Percentiles rank a stretch among this genome's conserved stretches.
phyloP scores from a whole-genome alignment of 2,888 invertebrate species.

The Coenonympha arcania region DNA sequence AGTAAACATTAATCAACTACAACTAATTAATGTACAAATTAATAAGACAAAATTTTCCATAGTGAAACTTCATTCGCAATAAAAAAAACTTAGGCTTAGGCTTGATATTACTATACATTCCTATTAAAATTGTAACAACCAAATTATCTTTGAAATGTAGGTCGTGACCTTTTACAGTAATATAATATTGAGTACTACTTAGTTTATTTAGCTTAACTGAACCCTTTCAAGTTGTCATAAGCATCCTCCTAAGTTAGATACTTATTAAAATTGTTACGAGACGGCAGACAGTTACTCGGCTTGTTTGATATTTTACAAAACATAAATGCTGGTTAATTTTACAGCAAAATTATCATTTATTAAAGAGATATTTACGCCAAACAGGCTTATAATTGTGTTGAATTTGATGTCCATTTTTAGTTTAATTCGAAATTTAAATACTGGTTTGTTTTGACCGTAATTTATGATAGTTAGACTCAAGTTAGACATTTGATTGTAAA shows the following conservation, averaged over 20 bases:
- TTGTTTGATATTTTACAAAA: conserved; percentile 9
- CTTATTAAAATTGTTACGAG: conserved; percentile 14
- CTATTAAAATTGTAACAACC: conserved; percentile 11
- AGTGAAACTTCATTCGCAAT: no score
- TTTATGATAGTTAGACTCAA: not conserved
- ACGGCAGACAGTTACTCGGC: conserved; percentile 2
- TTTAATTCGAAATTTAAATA: not conserved
- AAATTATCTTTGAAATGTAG: conserved; percentile 13
- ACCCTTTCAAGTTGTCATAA: conserved; percentile 19
- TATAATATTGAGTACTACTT: conserved; percentile 5
- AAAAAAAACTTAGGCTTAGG: no score
- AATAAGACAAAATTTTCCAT: no score
- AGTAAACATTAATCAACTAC: no score
- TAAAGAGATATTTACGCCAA: not conserved
- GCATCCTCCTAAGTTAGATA: conserved; percentile 15
- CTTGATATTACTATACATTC: conserved; percentile 1
- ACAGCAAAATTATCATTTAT: not conserved
- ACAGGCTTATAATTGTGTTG: not conserved
- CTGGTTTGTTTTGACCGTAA: not conserved
- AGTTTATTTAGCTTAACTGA: conserved; percentile 17
- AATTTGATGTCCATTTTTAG: not conserved
- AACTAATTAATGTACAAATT: no score
- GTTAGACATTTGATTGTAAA: no score
- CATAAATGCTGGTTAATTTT: conserved; percentile 5
- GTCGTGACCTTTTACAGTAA: conserved; percentile 8